Base-by-base conservation (phyloP, 1,140 invertebrate genomes). In the Latrodectus geometricus region DNA sequence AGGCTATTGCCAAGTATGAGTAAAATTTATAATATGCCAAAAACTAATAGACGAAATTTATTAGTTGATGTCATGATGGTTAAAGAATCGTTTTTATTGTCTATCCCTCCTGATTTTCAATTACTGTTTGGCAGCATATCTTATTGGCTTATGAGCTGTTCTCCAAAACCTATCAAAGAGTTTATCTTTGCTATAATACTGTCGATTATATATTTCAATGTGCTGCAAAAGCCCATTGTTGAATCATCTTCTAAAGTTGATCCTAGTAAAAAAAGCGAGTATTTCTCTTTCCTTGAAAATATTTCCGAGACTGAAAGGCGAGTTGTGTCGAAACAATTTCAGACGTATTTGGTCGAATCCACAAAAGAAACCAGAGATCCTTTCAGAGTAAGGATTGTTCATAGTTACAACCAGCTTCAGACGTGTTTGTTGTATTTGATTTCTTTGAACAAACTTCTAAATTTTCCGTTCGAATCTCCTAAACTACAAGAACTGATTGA, bases 61-160 rank as follows among this genome's bases (percentile, higher is more conserved):
- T 23, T 91, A 23, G 76, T 87, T 50, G 76, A 52, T 88, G 90
- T 80, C 23, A 54, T 88, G 73, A 86, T 87, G 54, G 35, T 88
- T 81, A 48, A 84, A 61, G 9, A 54, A 68, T 65, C 75, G 35
- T 79, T 85, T 49, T 72, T 91, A 48, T 81, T 92, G 3, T 74
- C 90, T 17, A 89, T 96, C 72, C 93, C 94, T 12, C 56, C 90
- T 35, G 91, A 93, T 85, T 93, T 95, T 90, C 92, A 93, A 89
- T 89, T 96, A 12, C 93, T 94, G 87, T 91, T 95, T 74, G 90
- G 93, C 61, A 91, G 93, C 15, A 90, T 95, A 2, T 91, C 95
- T 11, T 96, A 93, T 91, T 96, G 95, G 95, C 90, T 92, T 69
- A 91, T 90, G 89, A 92, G 93, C 90, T 79, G 70, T 11, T 2